Conservation (phyloP, 2,797 vertebrate species). For the Pipistrellus pygmaeus region DNA sequence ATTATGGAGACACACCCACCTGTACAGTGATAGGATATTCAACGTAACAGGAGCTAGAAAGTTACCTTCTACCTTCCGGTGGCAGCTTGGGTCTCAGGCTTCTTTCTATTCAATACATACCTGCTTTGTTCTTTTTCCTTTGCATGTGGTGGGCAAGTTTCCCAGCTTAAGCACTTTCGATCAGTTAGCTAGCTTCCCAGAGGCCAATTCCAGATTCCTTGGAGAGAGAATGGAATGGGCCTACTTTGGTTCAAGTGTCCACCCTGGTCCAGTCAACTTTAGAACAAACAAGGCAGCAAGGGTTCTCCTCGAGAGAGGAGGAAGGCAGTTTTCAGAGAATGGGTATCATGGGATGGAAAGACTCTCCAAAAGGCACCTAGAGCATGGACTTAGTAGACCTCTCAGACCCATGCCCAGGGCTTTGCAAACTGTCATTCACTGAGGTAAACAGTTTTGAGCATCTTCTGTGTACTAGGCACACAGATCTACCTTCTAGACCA, state of each 20-base stretch:
- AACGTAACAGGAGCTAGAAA: not conserved
- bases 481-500: not conserved
- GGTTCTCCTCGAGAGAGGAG: not conserved
- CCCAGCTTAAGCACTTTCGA: not conserved
- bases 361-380: not conserved
- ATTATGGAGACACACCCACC: not conserved
- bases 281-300: not conserved
- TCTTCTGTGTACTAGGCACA: not conserved
- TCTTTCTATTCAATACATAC: not conserved
- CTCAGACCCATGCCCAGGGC: not conserved
- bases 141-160: not conserved
- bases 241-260: not conserved
- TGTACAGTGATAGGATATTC: not conserved
- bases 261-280: not conserved
- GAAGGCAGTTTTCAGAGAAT: not conserved
- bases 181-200: not conserved
- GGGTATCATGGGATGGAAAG: not conserved
- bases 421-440: conserved; percentile 32
- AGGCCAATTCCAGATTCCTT: not conserved
- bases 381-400: not conserved
- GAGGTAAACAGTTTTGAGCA: not conserved
- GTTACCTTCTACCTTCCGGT: not conserved
- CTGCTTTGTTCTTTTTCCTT: conserved; percentile 11
- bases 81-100: not conserved
- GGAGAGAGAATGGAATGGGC: conserved; percentile 11